phyloP scores from a whole-genome alignment of 2,888 invertebrate species.

The Mantis religiosa region DNA sequence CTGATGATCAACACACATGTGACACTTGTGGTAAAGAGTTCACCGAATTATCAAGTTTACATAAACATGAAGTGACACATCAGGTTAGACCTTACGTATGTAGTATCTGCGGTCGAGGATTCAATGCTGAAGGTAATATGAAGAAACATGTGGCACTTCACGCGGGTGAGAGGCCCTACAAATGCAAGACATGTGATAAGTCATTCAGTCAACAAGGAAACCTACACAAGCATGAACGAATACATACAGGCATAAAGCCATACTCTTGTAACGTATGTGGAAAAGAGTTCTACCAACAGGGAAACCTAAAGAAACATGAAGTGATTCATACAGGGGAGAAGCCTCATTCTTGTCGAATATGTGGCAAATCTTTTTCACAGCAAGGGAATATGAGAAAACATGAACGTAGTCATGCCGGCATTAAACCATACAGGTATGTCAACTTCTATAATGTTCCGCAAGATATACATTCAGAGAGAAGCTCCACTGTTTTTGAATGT shows the following conservation, averaged over 20 bases:
- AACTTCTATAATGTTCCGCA: too few relatives aligned
- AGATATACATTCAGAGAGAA: not conserved
- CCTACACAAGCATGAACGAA: not conserved
- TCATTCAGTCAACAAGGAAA: not conserved
- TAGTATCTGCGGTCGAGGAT: not conserved
- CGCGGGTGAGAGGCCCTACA: not conserved
- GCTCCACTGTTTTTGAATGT: not conserved
- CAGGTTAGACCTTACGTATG: not conserved
- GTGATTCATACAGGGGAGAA: conserved; percentile 8
- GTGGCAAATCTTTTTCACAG: not conserved
- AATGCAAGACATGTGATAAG: not conserved
- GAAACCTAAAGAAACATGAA: not conserved
- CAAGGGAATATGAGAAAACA: not conserved
- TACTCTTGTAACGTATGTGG: not conserved
- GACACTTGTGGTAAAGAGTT: not conserved
- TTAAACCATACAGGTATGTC: not conserved
- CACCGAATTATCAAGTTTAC: not conserved
- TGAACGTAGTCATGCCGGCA: not conserved
- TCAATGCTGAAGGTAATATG: not conserved
- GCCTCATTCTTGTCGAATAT: not conserved
- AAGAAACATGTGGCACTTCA: not conserved
- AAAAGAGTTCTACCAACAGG: not conserved
- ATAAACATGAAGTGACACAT: not conserved
- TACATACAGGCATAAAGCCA: not conserved
- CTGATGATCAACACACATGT: not conserved